Evolutionary conservation across 2,113 vertebrate genomes (phyloP).

Genomic region (Lonchura striata): DNA sequence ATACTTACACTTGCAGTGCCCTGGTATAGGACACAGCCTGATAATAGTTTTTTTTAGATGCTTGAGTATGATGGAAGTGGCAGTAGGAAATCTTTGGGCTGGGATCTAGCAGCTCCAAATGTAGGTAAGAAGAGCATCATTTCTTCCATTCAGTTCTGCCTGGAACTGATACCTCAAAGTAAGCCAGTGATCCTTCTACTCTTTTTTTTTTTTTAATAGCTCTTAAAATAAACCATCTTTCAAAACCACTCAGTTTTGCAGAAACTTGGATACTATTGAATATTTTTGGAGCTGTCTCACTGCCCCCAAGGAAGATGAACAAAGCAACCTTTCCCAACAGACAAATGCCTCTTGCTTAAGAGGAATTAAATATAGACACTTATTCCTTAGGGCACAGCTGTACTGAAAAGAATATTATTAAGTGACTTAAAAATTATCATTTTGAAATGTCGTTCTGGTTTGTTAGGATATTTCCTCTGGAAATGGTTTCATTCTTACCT

Average conservation of each 20-base stretch:
- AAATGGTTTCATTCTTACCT: neutral
- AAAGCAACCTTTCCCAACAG: neutral
- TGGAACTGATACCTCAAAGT: neutral
- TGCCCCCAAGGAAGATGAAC: neutral
- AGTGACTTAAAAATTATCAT: neutral
- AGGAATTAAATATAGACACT: constrained; percentile 12
- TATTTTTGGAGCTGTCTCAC: neutral
- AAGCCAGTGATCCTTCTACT: neutral
- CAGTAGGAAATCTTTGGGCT: neutral
- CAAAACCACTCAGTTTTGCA: neutral
- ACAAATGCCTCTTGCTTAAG: constrained; percentile 16
- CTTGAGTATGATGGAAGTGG: neutral
- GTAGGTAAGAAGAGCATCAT: neutral
- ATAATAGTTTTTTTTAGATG: neutral
- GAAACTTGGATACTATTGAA: neutral
- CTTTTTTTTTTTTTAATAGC: neutral
- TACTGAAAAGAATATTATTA: constrained; percentile 7
- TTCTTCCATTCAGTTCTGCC: neutral
- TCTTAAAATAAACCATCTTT: neutral
- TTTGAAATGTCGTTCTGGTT: neutral
- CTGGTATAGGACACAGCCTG: neutral
- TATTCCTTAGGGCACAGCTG: constrained; percentile 14
- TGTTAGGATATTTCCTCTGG: neutral
- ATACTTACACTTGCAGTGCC: neutral
- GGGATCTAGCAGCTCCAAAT: neutral